Evolutionary conservation across 1,140 invertebrate genomes (phyloP).

Genomic region (Drosophila pachea): DNA sequence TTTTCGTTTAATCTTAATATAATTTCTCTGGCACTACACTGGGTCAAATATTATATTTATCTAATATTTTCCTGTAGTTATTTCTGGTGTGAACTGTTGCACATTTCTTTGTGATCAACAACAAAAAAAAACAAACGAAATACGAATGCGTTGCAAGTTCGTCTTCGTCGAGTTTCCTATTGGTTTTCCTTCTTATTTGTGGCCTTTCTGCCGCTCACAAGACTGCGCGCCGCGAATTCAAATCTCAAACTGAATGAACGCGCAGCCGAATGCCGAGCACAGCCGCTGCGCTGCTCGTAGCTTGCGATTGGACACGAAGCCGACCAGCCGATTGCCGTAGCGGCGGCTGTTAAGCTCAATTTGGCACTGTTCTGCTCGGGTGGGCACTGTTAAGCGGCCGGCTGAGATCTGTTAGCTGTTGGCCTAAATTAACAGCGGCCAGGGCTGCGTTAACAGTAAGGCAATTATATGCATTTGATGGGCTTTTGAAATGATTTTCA

Average conservation of each 20-base stretch:
- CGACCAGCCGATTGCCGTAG: conserved; percentile 8
- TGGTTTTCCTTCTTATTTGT: conserved; percentile 4
- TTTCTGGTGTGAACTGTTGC: conserved; percentile 47
- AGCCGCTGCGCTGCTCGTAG: neutral
- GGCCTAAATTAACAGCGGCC: conserved; percentile 53
- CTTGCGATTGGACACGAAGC: conserved; percentile 30
- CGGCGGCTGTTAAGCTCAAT: conserved; percentile 22
- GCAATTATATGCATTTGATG: neutral
- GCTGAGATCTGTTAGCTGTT: conserved; percentile 44
- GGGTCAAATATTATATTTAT: conserved; percentile 20
- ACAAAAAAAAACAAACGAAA: conserved; percentile 37
- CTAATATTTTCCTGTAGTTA: conserved; percentile 29
- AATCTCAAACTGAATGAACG: conserved; percentile 54
- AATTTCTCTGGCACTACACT: conserved; percentile 47
- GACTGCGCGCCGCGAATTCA: conserved; percentile 73
- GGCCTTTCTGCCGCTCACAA: conserved; percentile 58
- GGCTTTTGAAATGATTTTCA: neutral
- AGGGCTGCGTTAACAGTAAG: conserved; percentile 41
- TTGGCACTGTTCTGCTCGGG: conserved; percentile 22
- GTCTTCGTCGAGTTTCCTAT: conserved; percentile 46
- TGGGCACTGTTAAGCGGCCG: conserved; percentile 8
- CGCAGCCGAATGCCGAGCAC: conserved; percentile 14
- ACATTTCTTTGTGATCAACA: conserved; percentile 50
- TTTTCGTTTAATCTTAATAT: neutral
- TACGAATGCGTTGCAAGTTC: conserved; percentile 53